Base-by-base conservation (phyloP, 2,797 vertebrate species). In the Melanitta fusca region DNA sequence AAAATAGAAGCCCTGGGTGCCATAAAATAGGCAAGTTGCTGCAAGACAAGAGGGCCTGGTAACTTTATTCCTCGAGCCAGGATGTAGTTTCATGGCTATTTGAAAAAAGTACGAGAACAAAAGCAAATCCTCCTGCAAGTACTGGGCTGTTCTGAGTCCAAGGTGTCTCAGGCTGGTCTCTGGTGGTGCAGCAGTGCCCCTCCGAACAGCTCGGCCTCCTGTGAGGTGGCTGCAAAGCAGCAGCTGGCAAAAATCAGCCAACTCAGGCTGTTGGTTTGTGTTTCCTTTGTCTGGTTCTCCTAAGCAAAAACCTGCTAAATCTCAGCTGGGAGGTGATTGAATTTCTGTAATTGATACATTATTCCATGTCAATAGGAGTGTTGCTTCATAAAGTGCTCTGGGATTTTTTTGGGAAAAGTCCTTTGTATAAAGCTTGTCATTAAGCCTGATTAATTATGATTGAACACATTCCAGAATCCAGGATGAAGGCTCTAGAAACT, bases 151-250 rank as follows among this genome's bases (percentile, higher is more conserved):
- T 58, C 10, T 36, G 61, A 15, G 18, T 49, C 22, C 38, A 56
- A 14, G 57, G 62, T 21, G 6, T 28, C 53, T 81, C 25, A 10
- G 66, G n/a, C 41, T 3, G 2, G 30, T 6, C 61, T 57, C 24
- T 69, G 57, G 30, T 47, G 19, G 17, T 13, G 57, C 71, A 38
- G 28, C 38, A 45, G 11, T 0, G 3, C 58, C 81, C 13, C 28
- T 62, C 28, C 0, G 0, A 47, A 10, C 16, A 15, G 34, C 61
- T 60, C 2, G 2, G 21, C 0, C 0, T 30, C 41, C n/a, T 2
- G 0, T 5, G 6, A 41, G 56, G 80, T 12, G 62, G 56, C 57
- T 82, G 78, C 43, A 38, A 19, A 65, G 27, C 3, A 51, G 51
- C 60, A 85, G 62, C 90, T 88, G 80, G 53, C 47, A 71, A 60